phyloP scores from a whole-genome alignment of 2,113 vertebrate species.

The Tangachromis dhanisi region DNA sequence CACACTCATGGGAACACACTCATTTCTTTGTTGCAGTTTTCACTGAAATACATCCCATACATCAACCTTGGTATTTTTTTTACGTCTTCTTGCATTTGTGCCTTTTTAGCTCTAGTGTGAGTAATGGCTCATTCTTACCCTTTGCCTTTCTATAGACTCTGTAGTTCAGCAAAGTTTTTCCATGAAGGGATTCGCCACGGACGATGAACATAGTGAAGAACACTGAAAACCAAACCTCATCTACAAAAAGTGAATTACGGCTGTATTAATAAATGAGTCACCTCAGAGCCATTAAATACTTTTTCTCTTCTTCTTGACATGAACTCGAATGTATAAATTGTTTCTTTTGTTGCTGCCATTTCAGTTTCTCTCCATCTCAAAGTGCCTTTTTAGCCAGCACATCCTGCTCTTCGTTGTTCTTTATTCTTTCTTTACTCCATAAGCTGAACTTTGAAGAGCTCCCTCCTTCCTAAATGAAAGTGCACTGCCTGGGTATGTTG shows the following conservation, averaged over 20 bases:
- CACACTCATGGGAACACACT: not conserved
- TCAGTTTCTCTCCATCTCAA: not conserved
- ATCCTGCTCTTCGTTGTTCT: not conserved
- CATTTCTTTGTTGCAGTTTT: not conserved
- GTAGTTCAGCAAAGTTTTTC: not conserved
- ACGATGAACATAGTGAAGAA: not conserved
- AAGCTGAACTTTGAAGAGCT: slow-evolving; percentile 28
- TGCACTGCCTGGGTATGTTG: slow-evolving; percentile 8
- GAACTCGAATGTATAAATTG: not conserved
- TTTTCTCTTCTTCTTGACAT: not conserved
- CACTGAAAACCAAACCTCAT: not conserved
- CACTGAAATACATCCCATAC: not conserved
- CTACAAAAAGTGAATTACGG: not conserved
- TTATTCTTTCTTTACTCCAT: not conserved
- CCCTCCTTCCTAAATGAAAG: slow-evolving; percentile 24
- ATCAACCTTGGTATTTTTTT: not conserved
- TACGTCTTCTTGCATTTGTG: not conserved
- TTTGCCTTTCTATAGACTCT: not conserved
- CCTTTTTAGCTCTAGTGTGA: not conserved
- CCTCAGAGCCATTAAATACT: not conserved
- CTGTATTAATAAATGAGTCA: not conserved
- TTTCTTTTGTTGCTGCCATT: not conserved
- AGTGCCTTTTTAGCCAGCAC: not conserved
- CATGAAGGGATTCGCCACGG: not conserved
- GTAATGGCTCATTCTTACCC: slow-evolving; percentile 3